These are phyloP conservation scores for Phyllostomus discolor DNA, from an alignment of 2,113 vertebrate genomes.

Conservation along the genomic window DNA sequence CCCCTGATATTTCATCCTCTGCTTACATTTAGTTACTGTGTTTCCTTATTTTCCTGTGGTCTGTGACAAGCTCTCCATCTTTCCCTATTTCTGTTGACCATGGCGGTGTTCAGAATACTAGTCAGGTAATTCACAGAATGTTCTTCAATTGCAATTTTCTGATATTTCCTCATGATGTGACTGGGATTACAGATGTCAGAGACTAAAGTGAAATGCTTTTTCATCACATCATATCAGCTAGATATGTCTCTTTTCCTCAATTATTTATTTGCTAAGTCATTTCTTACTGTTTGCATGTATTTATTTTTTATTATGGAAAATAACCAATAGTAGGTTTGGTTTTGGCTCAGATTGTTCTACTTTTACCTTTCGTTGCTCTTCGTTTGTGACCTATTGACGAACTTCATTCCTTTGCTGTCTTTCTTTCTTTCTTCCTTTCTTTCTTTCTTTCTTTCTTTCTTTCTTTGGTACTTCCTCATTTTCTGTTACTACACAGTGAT, in stretches of 20 bases:
- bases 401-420: neutral
- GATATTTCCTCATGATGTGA: neutral
- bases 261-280: neutral
- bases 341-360: neutral
- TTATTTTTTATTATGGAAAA: neutral
- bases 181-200: neutral
- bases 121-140: neutral
- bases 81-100: too few relatives aligned
- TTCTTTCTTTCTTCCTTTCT: too few relatives aligned
- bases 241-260: neutral
- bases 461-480: neutral
- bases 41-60: too few relatives aligned
- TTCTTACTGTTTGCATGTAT: neutral
- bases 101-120: neutral
- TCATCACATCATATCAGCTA: neutral
- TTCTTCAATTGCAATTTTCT: neutral
- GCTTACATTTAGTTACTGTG: neutral
- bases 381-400: neutral
- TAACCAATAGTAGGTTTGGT: neutral
- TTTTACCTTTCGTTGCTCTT: neutral
- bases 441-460: too few relatives aligned
- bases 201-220: neutral
- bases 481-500: too few relatives aligned
- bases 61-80: too few relatives aligned
- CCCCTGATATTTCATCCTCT: neutral